Base-by-base conservation (phyloP, 1,140 invertebrate species). In the Hermetia illucens region DNA sequence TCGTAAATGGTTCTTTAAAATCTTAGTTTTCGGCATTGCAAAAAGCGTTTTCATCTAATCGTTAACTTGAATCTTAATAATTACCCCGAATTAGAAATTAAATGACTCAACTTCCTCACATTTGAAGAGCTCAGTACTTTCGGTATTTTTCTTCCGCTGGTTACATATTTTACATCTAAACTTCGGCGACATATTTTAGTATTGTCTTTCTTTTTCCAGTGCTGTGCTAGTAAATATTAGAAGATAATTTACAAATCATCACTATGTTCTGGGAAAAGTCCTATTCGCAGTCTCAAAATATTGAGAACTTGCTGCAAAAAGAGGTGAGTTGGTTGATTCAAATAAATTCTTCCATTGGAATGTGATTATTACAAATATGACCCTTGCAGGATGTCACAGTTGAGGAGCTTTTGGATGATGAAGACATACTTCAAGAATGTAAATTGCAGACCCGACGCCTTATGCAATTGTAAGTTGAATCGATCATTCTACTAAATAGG, bases 401-500 rank as follows among this genome's bases (percentile, higher is more conserved):
- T 34, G 73, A 78, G 49, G 84, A 91, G 61, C 68, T 97, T 39
- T 74, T 96, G 69, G 85, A 95, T 58, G 83, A 91, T 63, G 89
- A 93, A 59, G 87, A 94, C 63, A 84, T 96, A 53, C 70, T 97
- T 42, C 87, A 92, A 62, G 90, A 97, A 74, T 93, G 90, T 62
- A 91, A 89, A 70, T 78, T 76, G 44, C 84, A 87, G 58, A 94
- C 93, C 62, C 87, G 83, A 62, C 85, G 82, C 51, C 67, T 97
- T 39, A 74, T 94, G 44, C 86, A 88, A 52, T 94, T 84, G 90
- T 94, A 75, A 85, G 85, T 79, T 34, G 19, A 33, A 39, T 17
- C 19, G 13, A 24, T 25, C n/a, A n/a, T 31, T 40, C 10, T 35
- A 36, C 15, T 33, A 3, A 5, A 18, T 40, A 18, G 20, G 36